Conservation (phyloP, 2,113 vertebrate genomes). For the Chitala chitala region DNA sequence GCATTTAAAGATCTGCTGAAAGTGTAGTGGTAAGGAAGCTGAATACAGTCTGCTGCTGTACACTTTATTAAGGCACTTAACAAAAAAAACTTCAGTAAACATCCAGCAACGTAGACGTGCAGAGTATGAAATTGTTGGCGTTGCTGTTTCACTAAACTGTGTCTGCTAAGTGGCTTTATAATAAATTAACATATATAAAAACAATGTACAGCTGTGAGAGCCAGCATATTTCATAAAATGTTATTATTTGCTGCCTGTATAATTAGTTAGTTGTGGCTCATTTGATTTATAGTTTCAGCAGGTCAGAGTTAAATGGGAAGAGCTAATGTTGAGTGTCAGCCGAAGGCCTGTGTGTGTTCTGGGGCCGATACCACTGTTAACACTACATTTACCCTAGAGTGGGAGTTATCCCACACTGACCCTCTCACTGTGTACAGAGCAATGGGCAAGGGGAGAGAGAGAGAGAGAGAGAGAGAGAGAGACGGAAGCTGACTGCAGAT, state of each 20-base stretch:
- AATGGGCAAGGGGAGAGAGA: neutral
- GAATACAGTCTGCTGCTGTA: neutral
- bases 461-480: slow-evolving; percentile 12
- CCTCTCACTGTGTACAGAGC: neutral
- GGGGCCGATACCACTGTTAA: neutral
- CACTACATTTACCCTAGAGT: neutral
- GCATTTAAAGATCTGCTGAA: neutral
- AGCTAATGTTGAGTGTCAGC: neutral
- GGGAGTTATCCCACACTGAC: neutral
- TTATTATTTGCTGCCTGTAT: neutral
- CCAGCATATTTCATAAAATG: neutral
- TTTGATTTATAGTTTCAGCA: neutral
- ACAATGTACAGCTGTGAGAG: neutral
- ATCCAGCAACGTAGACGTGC: neutral
- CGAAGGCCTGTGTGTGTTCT: neutral
- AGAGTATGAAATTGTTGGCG: neutral
- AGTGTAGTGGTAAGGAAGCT: neutral
- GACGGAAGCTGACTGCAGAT: slow-evolving; percentile 20
- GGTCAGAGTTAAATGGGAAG: neutral
- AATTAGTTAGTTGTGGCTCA: neutral
- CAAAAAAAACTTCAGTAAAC: neutral
- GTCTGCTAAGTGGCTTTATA: neutral
- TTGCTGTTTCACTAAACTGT: too few relatives aligned
- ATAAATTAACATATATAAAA: neutral
- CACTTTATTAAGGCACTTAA: neutral